Evolutionary conservation across 2,113 vertebrate genomes (phyloP), one percentile per base, ranked within the genome.

Genomic region (Vulpes ferrilata): DNA sequence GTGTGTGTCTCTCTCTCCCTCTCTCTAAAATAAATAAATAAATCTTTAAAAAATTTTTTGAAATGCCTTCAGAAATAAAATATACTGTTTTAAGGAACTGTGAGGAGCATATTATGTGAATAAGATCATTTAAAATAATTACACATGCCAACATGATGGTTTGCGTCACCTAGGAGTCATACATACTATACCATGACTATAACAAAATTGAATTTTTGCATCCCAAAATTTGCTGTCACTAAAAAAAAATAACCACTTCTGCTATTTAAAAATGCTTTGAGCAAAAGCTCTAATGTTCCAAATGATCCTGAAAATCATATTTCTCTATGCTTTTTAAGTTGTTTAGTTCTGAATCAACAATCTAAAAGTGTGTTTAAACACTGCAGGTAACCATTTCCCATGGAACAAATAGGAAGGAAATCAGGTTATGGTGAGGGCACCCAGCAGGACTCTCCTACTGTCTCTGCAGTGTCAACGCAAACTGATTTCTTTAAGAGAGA

Each of bases 401-500:
- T 98, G 98, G 98, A 99, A 99, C 98, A 99, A 99, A 99, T 81
- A 98, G 95, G 98, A 98, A 98, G 97, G 97, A 99, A 99, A 99
- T 98, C 98, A 99, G 99, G 99, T 99, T 99, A 99, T 87, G 97
- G 98, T 11, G 94, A 99, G 96, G 98, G 98, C 98, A 98, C 99
- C 98, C 99, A 99, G 98, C 99, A 99, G 98, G 99, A 99, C 97
- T 99, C 95, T 98, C 97, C 98, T 96, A 83, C 98, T 98, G 98
- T 99, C 98, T 99, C 97, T 98, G 99, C 99, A 96, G 98, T 99
- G 98, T 99, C 98, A 99, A 96, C 97, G 98, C 97, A 99, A 99
- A 99, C 96, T 96, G 99, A 99, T 99, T 99, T 99, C 98, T 98
- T 98, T 97, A 98, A 99, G 98, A 98, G 98, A 99, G 98, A 99